Evolutionary conservation across 2,797 vertebrate species (phyloP), one percentile per base, ranked within the genome.

Genomic region (Gymnoscopelus braueri): DNA sequence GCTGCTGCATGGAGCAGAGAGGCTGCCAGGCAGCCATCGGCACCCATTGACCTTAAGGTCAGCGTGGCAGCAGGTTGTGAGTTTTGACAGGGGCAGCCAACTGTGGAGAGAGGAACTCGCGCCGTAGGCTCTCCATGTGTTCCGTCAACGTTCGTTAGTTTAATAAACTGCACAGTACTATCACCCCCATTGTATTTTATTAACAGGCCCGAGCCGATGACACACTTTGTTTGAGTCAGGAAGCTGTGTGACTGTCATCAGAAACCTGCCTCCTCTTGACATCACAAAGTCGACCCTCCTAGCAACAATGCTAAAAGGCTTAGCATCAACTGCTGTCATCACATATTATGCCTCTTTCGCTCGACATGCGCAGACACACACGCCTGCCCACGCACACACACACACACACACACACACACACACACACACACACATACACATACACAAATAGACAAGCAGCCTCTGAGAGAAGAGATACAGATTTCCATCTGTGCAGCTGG

Each of bases 61-160:
- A 89, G 75, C 87, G 77, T 88, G 87, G 90, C 90, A 90, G 90
- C 91, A 92, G 90, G 91, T 90, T 91, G 81, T 75, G 85, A 88
- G 87, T 90, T 93, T 89, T 91, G 90, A 93, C 89, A 82, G 90
- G 83, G 83, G 86, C 84, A 88, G 88, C 86, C 88, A 84, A 89
- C 89, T 90, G 91, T 89, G 80, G 81, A 82, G 78, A 88, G 85
- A 84, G 78, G 81, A 87, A 83, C 65, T 35, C 65, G 75, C 86
- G 39, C 88, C 74, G 12, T 44, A 24, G 87, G 86, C 83, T 0
- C 75, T 81, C 74, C 72, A 63, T 84, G 87, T 82, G 82, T 87
- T 87, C 84, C 71, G 80, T 92, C 90, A 87, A 71, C 81, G 88
- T 86, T 82, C 35, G 75, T 93, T 92, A 91, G 86, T 82, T 86